Evolutionary conservation across 2,888 invertebrate species (phyloP), one percentile per base, ranked within the genome.

Genomic region (Anagyrus pseudococci): DNA sequence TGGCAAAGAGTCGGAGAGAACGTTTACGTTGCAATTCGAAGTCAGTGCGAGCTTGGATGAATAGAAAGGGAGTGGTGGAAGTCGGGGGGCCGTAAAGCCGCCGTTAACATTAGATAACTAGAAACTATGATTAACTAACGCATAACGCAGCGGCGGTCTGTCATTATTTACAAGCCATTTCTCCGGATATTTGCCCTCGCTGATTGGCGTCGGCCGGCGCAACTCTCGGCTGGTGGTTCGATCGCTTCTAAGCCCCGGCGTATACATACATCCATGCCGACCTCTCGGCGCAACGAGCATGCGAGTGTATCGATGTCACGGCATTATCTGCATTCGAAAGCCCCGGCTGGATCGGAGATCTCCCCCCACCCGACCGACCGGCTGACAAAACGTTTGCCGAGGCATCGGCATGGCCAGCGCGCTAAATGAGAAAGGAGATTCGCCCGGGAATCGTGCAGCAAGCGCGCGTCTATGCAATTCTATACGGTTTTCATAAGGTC

Each of bases 111-210:
- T 75, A 71, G 70, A 69, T 73, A 74, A 70, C 69, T 69, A 69
- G 66, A 69, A 64, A 68, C 67, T 62, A 67, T 66, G 64, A 58
- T 64, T 62, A 66, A 67, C 68, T 67, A 65, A 68, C 66, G 64
- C 61, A 67, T n/a, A n/a, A n/a, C n/a, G n/a, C n/a, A n/a, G n/a
- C n/a, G n/a, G 67, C 62, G 63, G 63, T 58, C 58, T 53, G 61
- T 58, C 69, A 68, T 72, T 73, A 75, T 75, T 72, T 73, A 72
- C 75, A 75, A 73, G 72, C 70, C 68, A 70, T 73, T 73, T 69
- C 70, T 46, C 29, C 25, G 58, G 47, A 47, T 62, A 58, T 62
- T 62, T 62, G 58, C 53, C 20, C 47, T 10, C 26, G 33, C 37
- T 53, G 62, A 62, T 62, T 54, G 58, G 33, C 25, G 10, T 53